Base-by-base conservation (phyloP, 2,113 vertebrate genomes). In the Turdus rufiventris region DNA sequence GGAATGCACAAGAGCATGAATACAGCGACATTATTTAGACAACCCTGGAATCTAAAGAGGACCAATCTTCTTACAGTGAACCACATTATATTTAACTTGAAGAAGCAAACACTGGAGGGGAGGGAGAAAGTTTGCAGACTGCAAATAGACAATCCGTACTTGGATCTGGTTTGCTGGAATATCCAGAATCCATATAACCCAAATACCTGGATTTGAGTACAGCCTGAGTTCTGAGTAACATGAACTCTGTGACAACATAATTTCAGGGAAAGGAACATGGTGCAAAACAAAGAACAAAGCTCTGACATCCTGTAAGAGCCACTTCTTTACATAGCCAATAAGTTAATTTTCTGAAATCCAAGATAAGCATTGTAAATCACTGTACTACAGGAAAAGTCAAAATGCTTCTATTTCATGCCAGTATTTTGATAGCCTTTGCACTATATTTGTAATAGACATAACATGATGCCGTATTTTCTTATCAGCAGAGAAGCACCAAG, bases 391-490 rank as follows among this genome's bases (percentile, higher is more conserved):
- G 60, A 85, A 80, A 70, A 90, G 34, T 61, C 36, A 60, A 12
- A 0, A 3, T 79, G 34, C 18, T 54, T 58, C 76, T 75, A 28
- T 57, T 85, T 75, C 20, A 48, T 50, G 50, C 17, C 24, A 14
- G 20, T 83, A 76, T 85, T 91, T 81, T 85, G 28, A 65, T 57
- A 89, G 42, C 63, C 56, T 96, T 91, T 92, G 70, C 60, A n/a
- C 81, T 82, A 2, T 8, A 53, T 82, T 57, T 67, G 24, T 33
- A 66, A 53, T 42, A 85, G 70, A 85, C 57, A 57, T n/a, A 71
- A 76, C 18, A 40, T 8, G 31, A 71, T 57, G 18, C 43, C 14
- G 0, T 58, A 48, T 33, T 67, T 88, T 61, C 63, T 73, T 67
- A 71, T 26, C 47, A 63, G 29, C n/a, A 79, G 70, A 91, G 79